phyloP scores from a whole-genome alignment of 2,113 vertebrate species.

The Struthio camelus region DNA sequence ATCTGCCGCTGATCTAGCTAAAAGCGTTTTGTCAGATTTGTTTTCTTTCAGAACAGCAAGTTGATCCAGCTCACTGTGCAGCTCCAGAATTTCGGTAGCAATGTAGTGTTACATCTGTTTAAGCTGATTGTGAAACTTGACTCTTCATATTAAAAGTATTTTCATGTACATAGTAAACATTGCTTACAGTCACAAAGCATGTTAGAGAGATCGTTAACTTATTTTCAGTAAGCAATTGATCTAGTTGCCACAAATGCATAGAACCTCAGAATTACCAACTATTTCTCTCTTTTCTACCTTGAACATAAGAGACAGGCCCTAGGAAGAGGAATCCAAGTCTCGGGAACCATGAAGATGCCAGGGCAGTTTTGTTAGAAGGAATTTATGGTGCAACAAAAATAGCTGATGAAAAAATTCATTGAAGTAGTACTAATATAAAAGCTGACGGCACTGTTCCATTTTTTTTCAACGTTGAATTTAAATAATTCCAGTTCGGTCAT shows the following conservation, averaged over 20 bases:
- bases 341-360: not conserved
- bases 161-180: not conserved
- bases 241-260: not conserved
- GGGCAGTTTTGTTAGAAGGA: not conserved
- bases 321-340: not conserved
- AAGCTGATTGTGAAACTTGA: not conserved
- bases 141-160: not conserved
- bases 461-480: not conserved
- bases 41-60: not conserved
- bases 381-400: not conserved
- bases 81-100: not conserved
- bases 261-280: not conserved
- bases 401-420: not conserved
- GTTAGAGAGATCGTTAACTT: not conserved
- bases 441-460: not conserved
- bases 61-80: not conserved
- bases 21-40: constrained; percentile 10
- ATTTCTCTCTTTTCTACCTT: not conserved
- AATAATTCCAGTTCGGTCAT: not conserved
- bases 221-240: not conserved
- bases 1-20: not conserved
- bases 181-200: not conserved
- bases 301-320: not conserved
- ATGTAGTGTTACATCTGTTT: not conserved
- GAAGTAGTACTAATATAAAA: not conserved